Base-by-base conservation (phyloP, 1,140 invertebrate species). In the Pogonomyrmex barbatus region DNA sequence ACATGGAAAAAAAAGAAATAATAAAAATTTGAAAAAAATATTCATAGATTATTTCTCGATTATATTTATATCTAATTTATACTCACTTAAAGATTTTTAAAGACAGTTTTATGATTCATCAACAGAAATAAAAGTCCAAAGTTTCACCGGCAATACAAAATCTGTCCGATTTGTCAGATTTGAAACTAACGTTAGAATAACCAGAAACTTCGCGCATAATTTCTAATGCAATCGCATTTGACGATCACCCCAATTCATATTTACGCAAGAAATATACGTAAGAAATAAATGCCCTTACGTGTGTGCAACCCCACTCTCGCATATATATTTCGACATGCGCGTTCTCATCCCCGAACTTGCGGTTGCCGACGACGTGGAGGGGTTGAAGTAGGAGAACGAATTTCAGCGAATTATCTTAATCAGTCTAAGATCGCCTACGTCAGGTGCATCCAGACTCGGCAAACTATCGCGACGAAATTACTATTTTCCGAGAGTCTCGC, bases 321-420 rank as follows among this genome's bases (percentile, higher is more conserved):
- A 10, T 10, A 33, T 10, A 33, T 56, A 71, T 30, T 71, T 54
- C 52, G 79, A 71, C 67, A 71, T 82, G 67, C 67, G 67, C 79
- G 17, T 47, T 82, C 24, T 82, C 65, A 71, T 17, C 52, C 65
- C 5, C 42, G 17, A 33, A 50, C n/a, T 73, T 8, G 56, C 30
- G 12, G 58, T 62, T 50, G 36, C 39, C n/a, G 75, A 30, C 36
- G 50, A 79, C 65, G 36, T 60, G 42, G 45, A 82, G 78, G 63
- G 54, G 77, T 60, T 81, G 77, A 70, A 81, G 68, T 33, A 68
- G 12, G 58, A 70, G 39, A 82, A 82, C 52, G 24, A 81, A 70
- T 81, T 81, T 81, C 78, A 58, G 52, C 65, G 79, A 82, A 82
- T 82, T 82, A 82, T 52, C 79, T 82, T 71, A 82, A 82, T 82